Conservation (phyloP, 2,113 vertebrate genomes). For the Thamnaconus septentrionalis region DNA sequence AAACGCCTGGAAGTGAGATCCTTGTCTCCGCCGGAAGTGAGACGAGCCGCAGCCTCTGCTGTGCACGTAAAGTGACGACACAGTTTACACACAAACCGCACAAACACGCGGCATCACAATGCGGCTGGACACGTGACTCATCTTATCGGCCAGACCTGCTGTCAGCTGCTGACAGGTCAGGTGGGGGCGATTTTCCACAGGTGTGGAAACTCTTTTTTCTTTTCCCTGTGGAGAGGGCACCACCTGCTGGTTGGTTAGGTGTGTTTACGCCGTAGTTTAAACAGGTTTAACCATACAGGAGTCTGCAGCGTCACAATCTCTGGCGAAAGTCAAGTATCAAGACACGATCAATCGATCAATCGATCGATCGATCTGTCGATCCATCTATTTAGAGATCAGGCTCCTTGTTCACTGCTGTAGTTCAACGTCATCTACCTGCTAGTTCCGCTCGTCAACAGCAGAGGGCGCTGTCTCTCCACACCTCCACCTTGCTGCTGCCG, state of each 20-base stretch:
- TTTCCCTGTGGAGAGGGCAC: constrained; percentile 27
- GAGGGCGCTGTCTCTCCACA: constrained; percentile 45
- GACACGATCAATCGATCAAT: too few species aligned
- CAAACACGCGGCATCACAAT: neutral
- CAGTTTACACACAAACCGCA: too few species aligned
- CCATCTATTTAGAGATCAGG: too few species aligned
- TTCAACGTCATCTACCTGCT: neutral
- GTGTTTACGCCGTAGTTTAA: neutral
- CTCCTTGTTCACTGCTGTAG: too few species aligned
- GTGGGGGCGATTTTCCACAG: constrained; percentile 63
- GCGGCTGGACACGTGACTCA: constrained; percentile 2
- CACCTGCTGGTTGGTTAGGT: constrained; percentile 5
- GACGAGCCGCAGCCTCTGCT: too few species aligned
- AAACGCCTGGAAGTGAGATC: constrained; percentile 32
- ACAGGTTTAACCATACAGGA: neutral
- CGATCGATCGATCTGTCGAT: too few species aligned
- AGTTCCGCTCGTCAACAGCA: constrained; percentile 16
- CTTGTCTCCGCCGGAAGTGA: constrained; percentile 11
- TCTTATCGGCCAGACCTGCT: constrained; percentile 5
- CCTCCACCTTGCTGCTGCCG: neutral
- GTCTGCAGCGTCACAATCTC: neutral
- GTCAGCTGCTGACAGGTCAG: constrained; percentile 18
- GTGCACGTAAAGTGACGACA: too few species aligned
- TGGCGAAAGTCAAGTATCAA: too few species aligned
- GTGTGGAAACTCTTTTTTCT: constrained; percentile 34